phyloP scores from a whole-genome alignment of 2,797 vertebrate species.

The Chelon labrosus region DNA sequence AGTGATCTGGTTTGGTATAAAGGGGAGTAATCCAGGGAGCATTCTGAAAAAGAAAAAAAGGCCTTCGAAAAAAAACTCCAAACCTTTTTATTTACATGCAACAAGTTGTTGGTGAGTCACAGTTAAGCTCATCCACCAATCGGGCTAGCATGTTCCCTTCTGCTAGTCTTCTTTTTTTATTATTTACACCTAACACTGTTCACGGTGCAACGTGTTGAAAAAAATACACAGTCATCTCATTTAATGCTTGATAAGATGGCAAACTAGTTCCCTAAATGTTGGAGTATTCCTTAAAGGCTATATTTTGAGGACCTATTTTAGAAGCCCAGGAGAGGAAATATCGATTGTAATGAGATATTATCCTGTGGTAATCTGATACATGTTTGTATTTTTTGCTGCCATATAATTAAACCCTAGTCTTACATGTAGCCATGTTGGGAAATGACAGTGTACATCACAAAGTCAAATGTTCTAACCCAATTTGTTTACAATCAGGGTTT shows the following conservation, averaged over 20 bases:
- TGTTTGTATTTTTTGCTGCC: background rate
- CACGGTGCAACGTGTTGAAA: conserved; percentile 19
- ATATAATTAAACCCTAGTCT: conserved; percentile 2
- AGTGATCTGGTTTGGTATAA: background rate
- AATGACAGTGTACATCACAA: conserved; percentile 7
- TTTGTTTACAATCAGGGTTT: conserved; percentile 26
- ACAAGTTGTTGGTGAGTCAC: background rate
- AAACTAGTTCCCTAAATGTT: conserved; percentile 28
- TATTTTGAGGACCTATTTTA: conserved; percentile 1
- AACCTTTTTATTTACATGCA: conserved; percentile 9
- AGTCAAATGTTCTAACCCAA: conserved; percentile 45
- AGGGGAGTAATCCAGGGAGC: conserved; percentile 5
- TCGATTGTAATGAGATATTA: background rate
- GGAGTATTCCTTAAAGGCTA: background rate
- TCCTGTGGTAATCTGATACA: background rate
- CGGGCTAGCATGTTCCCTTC: background rate
- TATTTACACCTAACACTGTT: background rate
- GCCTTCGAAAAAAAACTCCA: background rate
- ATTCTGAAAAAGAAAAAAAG: background rate
- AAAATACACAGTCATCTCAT: background rate
- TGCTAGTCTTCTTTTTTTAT: background rate
- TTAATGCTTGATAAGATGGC: conserved; percentile 4
- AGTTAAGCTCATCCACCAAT: conserved; percentile 3
- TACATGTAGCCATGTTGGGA: conserved; percentile 2
- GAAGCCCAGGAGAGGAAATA: background rate